A percentile compares a stretch with the other conserved stretches of the same genome.
Conservation (phyloP, 2,888 invertebrate genomes). For the Marronus borbonicus region DNA sequence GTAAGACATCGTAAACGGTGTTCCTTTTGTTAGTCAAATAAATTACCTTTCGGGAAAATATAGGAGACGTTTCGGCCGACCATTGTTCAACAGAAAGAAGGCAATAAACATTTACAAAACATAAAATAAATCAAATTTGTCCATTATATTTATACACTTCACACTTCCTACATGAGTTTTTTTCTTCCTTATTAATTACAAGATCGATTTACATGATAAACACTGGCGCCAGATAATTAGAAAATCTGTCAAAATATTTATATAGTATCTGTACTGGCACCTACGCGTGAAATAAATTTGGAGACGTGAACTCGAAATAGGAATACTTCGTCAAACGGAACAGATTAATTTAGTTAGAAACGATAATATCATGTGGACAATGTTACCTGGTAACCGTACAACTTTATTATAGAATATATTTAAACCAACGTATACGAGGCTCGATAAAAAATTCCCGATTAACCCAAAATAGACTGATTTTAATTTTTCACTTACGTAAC, state of each 20-base stretch:
- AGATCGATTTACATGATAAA: constrained; percentile 52
- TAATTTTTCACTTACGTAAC: too few relatives aligned
- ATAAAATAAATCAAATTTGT: constrained; percentile 48
- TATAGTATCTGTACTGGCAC: constrained; percentile 53
- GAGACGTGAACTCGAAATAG: constrained; percentile 23
- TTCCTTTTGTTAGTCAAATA: constrained; percentile 31
- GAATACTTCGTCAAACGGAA: constrained; percentile 36
- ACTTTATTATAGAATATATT: too few relatives aligned
- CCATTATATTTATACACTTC: constrained; percentile 47
- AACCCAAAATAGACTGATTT: too few relatives aligned
- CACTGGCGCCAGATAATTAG: constrained; percentile 52
- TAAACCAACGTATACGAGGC: too few relatives aligned
- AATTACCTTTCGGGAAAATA: constrained; percentile 22
- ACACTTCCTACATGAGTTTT: constrained; percentile 49
- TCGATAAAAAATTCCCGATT: too few relatives aligned
- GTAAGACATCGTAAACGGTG: constrained; percentile 15
- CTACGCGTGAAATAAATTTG: constrained; percentile 49
- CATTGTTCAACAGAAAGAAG: constrained; percentile 27
- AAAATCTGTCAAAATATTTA: constrained; percentile 53
- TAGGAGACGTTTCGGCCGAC: constrained; percentile 16
- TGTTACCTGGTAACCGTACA: too few relatives aligned
- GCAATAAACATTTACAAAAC: constrained; percentile 46
- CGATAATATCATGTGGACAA: constrained; percentile 17
- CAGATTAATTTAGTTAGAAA: constrained; percentile 8
- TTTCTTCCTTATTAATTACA: constrained; percentile 51